phyloP scores from a whole-genome alignment of 2,888 invertebrate genomes.

The Dorcus hopei region DNA sequence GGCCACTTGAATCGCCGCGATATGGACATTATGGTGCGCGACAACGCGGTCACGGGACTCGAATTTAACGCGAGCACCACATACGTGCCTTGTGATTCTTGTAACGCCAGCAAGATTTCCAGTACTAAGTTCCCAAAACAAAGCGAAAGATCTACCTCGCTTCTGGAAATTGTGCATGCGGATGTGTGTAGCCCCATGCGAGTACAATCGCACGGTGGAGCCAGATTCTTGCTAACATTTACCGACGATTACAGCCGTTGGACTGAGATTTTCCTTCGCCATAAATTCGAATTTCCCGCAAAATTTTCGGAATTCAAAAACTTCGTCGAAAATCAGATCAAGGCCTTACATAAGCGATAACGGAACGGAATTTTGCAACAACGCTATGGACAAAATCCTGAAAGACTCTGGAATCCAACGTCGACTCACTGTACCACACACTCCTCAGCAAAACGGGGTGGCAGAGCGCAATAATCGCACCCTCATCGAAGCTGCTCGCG shows the following conservation, averaged over 20 bases:
- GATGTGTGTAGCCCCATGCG: constrained; percentile 11
- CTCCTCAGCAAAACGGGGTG: neutral
- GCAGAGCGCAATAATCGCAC: neutral
- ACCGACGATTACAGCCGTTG: neutral
- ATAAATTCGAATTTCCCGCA: neutral
- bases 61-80: too few relatives aligned
- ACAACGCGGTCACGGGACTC: too few relatives aligned
- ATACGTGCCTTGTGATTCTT: too few relatives aligned
- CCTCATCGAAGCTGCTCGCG: neutral
- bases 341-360: neutral
- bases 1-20: too few relatives aligned
- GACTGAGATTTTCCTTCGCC: neutral
- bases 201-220: neutral
- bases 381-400: neutral
- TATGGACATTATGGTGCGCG: too few relatives aligned
- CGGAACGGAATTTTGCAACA: neutral
- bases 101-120: too few relatives aligned
- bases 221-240: neutral
- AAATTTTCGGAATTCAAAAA: neutral
- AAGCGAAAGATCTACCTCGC: too few relatives aligned
- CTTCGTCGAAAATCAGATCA: neutral
- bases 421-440: neutral
- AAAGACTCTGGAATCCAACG: neutral
- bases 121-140: too few relatives aligned
- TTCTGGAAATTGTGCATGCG: too few relatives aligned